Percentiles rank a stretch among this genome's conserved stretches.
These are phyloP conservation scores for Sorex araneus DNA, from an alignment of 2,113 vertebrate species.

Conservation along the genomic window DNA sequence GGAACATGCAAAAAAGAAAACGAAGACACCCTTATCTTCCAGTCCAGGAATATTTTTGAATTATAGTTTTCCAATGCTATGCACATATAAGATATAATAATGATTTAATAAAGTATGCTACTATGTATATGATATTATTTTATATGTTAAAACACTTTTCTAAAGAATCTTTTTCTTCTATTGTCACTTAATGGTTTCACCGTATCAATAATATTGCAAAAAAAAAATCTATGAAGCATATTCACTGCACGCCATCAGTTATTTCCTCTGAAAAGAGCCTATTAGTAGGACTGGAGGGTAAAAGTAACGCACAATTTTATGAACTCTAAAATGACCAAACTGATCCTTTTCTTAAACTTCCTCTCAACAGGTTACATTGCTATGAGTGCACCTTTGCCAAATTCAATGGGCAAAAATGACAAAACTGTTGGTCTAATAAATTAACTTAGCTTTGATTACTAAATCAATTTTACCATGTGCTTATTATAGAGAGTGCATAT, in stretches of 20 bases:
- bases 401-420: not conserved
- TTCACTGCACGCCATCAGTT: not conserved
- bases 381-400: conserved; percentile 10
- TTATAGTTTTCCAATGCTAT: conserved; percentile 14
- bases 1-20: not conserved
- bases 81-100: not conserved
- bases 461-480: not conserved
- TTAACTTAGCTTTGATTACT: not conserved
- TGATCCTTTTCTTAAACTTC: not conserved
- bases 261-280: not conserved
- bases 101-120: not conserved
- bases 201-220: not conserved
- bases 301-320: not conserved
- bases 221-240: conserved; percentile 39
- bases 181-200: not conserved
- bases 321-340: not conserved
- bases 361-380: not conserved
- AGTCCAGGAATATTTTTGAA: conserved; percentile 4
- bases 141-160: not conserved
- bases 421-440: not conserved
- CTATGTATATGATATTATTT: not conserved
- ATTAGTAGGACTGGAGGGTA: not conserved
- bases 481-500: not conserved
- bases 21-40: not conserved
- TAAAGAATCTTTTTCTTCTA: not conserved